Percentiles rank a stretch among this genome's conserved stretches.
phyloP scores from a whole-genome alignment of 2,797 vertebrate genomes.

The Manis crassicaudata region DNA sequence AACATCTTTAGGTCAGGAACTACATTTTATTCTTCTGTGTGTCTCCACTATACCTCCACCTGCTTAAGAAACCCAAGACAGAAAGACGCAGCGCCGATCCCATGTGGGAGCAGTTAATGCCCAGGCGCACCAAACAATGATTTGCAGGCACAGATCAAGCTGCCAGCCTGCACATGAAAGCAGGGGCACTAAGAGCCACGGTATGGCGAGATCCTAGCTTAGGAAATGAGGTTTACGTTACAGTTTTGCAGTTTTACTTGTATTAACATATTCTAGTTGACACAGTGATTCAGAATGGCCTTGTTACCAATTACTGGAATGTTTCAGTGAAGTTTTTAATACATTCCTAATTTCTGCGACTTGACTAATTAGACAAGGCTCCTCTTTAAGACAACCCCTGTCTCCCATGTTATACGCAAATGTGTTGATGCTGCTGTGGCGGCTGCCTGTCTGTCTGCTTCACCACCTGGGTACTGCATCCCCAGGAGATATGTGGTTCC shows the following conservation, averaged over 20 bases:
- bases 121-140: neutral
- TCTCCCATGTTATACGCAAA: neutral
- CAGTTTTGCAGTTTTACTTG: neutral
- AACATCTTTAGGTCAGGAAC: neutral
- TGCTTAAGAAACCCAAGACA: neutral
- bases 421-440: neutral
- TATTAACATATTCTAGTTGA: neutral
- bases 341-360: conserved; percentile 6
- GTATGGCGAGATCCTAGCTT: neutral
- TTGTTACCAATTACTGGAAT: neutral
- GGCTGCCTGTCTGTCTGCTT: neutral
- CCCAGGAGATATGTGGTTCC: neutral
- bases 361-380: neutral
- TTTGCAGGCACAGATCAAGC: neutral
- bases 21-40: neutral
- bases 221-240: neutral
- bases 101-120: neutral
- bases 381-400: neutral
- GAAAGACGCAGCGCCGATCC: neutral
- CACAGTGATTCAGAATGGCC: neutral
- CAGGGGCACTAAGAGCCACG: neutral
- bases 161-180: neutral
- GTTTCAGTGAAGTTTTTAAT: conserved; percentile 12
- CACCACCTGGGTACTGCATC: neutral
- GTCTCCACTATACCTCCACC: neutral